Conservation (phyloP, 2,797 vertebrate genomes). For the Nannoperca australis region DNA sequence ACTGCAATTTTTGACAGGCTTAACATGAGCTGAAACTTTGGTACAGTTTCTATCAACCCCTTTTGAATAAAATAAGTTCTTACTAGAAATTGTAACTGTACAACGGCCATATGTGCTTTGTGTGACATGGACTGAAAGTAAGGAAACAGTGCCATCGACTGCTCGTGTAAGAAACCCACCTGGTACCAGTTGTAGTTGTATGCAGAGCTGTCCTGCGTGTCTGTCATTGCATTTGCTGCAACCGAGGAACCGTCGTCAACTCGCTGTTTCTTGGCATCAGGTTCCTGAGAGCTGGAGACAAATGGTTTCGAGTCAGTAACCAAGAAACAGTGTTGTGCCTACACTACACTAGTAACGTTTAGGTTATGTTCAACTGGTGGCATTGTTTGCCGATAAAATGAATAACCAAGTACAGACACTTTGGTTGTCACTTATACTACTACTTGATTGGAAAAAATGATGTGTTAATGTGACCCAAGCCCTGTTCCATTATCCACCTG, state of each 20-base stretch:
- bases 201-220: constrained; percentile 90
- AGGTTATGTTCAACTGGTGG: background rate
- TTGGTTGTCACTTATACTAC: background rate
- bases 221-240: constrained; percentile 85
- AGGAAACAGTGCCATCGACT: background rate
- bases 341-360: background rate
- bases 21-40: background rate
- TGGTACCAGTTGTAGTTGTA: constrained; percentile 99
- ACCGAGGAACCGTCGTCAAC: constrained; percentile 84
- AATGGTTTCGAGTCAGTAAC: constrained; percentile 6
- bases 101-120: background rate
- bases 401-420: background rate
- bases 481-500: constrained; percentile 53
- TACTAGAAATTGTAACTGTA: background rate
- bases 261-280: constrained; percentile 93
- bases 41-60: too few species aligned
- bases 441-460: background rate
- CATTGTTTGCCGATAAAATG: background rate
- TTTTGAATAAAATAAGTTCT: background rate
- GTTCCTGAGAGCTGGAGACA: constrained; percentile 89
- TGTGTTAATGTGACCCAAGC: constrained; percentile 25
- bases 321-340: background rate
- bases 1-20: background rate
- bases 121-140: background rate
- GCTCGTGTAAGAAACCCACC: constrained; percentile 78